Evolutionary conservation across 2,797 vertebrate genomes (phyloP).

Genomic region (Nyctibius grandis): DNA sequence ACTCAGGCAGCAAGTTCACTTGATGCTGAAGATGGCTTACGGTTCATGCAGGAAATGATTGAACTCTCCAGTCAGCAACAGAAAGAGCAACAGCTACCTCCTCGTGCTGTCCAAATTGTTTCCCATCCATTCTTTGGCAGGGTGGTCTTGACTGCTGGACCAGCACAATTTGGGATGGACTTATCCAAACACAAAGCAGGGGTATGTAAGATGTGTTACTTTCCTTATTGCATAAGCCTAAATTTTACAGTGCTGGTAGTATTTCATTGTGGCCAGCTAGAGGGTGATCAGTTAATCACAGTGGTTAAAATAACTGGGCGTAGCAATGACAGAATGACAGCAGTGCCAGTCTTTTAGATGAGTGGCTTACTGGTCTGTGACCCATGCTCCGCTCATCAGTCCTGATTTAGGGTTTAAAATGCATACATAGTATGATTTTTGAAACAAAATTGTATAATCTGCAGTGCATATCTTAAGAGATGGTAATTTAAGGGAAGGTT

Average conservation of each 20-base stretch:
- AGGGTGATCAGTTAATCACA: not conserved
- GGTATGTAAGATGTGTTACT: conserved; percentile 72
- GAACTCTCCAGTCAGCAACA: conserved; percentile 98
- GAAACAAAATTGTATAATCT: not conserved
- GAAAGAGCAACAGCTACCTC: conserved; percentile 97
- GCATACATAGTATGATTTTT: not conserved
- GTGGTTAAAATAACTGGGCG: not conserved
- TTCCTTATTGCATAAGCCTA: not conserved
- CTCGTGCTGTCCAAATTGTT: conserved; percentile 94
- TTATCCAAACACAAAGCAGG: conserved; percentile 92
- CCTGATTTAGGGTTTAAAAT: not conserved
- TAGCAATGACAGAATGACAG: not conserved
- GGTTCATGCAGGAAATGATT: conserved; percentile 99
- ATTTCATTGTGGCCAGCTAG: not conserved
- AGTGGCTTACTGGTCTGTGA: not conserved
- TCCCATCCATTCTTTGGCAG: conserved; percentile 96
- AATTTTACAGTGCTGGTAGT: not conserved
- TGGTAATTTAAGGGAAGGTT: not conserved
- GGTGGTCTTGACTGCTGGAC: conserved; percentile 96
- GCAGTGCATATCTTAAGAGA: not conserved
- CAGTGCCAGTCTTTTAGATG: not conserved
- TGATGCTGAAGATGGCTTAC: conserved; percentile 93
- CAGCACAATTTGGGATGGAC: conserved; percentile 95
- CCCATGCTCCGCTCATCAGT: not conserved
- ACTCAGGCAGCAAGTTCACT: conserved; percentile 90